phyloP scores from a whole-genome alignment of 2,888 invertebrate species.

The Stenodera caucasica region DNA sequence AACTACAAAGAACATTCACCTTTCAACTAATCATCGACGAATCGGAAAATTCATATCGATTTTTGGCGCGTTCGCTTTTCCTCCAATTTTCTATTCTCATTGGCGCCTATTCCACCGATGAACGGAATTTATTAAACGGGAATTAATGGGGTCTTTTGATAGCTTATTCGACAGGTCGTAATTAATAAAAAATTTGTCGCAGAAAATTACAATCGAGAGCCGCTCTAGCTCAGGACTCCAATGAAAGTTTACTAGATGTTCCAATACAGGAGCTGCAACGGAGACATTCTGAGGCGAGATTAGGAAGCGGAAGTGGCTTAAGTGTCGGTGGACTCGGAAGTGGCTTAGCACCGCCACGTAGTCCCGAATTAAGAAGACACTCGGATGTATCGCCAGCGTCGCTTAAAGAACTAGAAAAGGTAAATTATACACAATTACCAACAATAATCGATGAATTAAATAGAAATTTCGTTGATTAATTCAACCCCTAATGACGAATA shows the following conservation, averaged over 20 bases:
- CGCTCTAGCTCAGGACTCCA: constrained; percentile 78
- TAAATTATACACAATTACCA: too few relatives aligned
- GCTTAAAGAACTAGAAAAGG: constrained; percentile 86
- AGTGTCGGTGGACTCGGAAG: constrained; percentile 59
- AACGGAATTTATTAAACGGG: constrained; percentile 1
- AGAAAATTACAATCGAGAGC: constrained; percentile 75
- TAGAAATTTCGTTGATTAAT: too few relatives aligned
- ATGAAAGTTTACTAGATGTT: constrained; percentile 80
- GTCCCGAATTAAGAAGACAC: constrained; percentile 79
- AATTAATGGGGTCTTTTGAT: constrained; percentile 1
- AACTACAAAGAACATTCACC: neutral
- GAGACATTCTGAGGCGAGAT: constrained; percentile 77
- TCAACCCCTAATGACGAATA: too few relatives aligned
- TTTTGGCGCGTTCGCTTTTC: neutral
- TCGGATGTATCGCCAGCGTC: constrained; percentile 88
- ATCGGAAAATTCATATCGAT: constrained; percentile 3
- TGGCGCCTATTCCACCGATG: neutral
- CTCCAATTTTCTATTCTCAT: neutral
- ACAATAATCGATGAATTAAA: too few relatives aligned
- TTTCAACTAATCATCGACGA: neutral
- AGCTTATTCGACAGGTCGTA: neutral
- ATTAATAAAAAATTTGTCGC: neutral
- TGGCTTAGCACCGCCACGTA: constrained; percentile 80
- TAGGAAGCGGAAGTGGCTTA: constrained; percentile 62
- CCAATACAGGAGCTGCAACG: constrained; percentile 79